Evolutionary conservation across 1,140 invertebrate species (phyloP), one percentile per base, ranked within the genome.

Genomic region (Lepidurus couesii): DNA sequence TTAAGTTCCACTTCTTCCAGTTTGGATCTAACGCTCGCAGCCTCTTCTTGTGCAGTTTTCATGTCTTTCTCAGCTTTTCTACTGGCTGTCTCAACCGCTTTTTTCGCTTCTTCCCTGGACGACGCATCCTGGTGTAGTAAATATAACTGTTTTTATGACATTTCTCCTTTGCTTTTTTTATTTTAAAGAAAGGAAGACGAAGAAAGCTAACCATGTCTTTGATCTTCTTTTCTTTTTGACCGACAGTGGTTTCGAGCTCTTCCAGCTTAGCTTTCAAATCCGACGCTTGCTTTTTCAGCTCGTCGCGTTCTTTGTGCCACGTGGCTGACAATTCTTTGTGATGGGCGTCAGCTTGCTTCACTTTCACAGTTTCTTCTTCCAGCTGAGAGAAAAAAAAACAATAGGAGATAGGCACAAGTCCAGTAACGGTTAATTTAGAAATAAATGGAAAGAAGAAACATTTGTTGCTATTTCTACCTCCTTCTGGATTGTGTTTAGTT

Each of bases 401-500:
- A 77, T 24, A 53, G 11, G 78, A 76, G 65, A 44, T 42, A 77
- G 44, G 74, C 16, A 42, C 53, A 53, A 76, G 76, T 47, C 75
- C 74, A 76, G 77, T 21, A 44, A 44, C 45, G 75, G 11, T 43
- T 26, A 76, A 13, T 11, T 53, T 21, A 73, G 75, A 21, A 74
- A 16, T 26, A 79, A 45, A n/a, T 7, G 16, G 44, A 65, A 76
- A 34, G 42, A 44, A 43, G 44, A 73, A 77, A 78, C 13, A 42
- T 21, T 8, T 75, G 2, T 9, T 42, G 21, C 11, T 21, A 34
- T 6, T 44, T 53, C 43, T 84, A 89, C 88, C 85, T 89, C 88
- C 86, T 87, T 88, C 83, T 90, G 88, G 81, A 90, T 84, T 83
- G 89, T 88, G 44, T 87, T 82, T 43, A 90, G 86, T 82, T 88